Base-by-base conservation (phyloP, 2,888 invertebrate species). In the Erebia aethiops region DNA sequence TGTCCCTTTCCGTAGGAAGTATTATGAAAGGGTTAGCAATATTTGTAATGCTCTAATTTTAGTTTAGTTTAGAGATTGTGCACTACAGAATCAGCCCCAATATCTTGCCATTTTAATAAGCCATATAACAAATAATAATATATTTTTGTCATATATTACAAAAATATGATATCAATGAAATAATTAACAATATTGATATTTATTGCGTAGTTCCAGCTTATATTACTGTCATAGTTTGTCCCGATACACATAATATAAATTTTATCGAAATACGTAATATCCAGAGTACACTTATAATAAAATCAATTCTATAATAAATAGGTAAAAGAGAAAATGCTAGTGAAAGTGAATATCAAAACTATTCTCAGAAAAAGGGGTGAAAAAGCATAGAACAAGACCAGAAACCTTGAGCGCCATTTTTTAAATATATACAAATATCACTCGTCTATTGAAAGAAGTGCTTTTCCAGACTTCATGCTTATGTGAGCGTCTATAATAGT, bases 381-480 rank as follows among this genome's bases (percentile, higher is more conserved):
- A 60, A 41, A 60, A 60, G 60, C 60, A 16, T 16, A 41, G 16
- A 60, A 41, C 60, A 43, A 43, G 11, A 43, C 9, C 60, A 41
- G 60, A 41, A 43, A 60, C 16, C 10, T 35, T 0, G 18, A 26
- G 13, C 2, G 11, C 57, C 9, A 13, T 14, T 57, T 57, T 26
- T 26, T 26, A 7, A 14, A 18, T 10, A 11, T 13, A 18, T 16
- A 18, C 10, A 56, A 9, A 58, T 58, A 58, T 43, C 41, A 60
- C 9, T 60, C 11, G 60, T 60, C n/a, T 43, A 43, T 58, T 14
- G 9, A 58, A 58, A 35, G 5, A 14, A 58, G 9, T 35, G 26
- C 57, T 58, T 35, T 35, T 16, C 2, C 11, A 54, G 10, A 54
- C 54, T 58, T 35, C 35, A 58, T 14, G 26, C 57, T 58, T n/a